These are phyloP conservation scores for Troglohyphantes excavatus DNA, from an alignment of 2,888 invertebrate species.

Conservation along the genomic window DNA sequence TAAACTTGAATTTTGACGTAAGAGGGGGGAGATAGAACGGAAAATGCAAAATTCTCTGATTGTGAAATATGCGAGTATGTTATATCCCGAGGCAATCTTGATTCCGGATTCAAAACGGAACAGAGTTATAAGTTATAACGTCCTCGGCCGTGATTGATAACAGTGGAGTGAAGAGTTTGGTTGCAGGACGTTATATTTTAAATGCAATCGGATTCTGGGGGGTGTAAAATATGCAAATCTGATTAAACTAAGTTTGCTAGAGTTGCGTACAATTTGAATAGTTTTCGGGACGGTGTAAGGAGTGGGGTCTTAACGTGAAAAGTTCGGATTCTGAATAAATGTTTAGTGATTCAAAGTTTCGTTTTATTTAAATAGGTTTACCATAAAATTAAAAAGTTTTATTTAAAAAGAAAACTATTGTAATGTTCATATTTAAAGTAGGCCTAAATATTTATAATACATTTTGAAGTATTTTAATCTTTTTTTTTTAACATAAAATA, in stretches of 20 bases:
- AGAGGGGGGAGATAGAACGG: constrained; percentile 15
- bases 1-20: constrained; percentile 43
- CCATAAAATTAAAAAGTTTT: no score
- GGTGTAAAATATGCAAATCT: constrained; percentile 19
- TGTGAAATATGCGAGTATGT: constrained; percentile 75
- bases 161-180: background rate
- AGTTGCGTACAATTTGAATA: constrained; percentile 15
- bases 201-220: background rate
- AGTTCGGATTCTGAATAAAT: background rate
- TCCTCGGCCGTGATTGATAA: constrained; percentile 50
- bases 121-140: constrained; percentile 52
- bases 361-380: no score
- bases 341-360: no score
- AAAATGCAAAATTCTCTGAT: constrained; percentile 72
- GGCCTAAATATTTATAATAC: no score
- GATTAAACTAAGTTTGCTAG: constrained; percentile 4
- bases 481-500: no score
- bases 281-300: background rate
- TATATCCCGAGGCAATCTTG: constrained; percentile 53
- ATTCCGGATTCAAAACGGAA: constrained; percentile 24
- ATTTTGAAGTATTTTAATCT: no score
- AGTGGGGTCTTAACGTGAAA: background rate
- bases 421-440: no score
- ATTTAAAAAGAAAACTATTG: no score
- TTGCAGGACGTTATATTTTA: background rate